Base-by-base conservation (phyloP, 2,888 invertebrate species). In the Diplazon laetatorius region DNA sequence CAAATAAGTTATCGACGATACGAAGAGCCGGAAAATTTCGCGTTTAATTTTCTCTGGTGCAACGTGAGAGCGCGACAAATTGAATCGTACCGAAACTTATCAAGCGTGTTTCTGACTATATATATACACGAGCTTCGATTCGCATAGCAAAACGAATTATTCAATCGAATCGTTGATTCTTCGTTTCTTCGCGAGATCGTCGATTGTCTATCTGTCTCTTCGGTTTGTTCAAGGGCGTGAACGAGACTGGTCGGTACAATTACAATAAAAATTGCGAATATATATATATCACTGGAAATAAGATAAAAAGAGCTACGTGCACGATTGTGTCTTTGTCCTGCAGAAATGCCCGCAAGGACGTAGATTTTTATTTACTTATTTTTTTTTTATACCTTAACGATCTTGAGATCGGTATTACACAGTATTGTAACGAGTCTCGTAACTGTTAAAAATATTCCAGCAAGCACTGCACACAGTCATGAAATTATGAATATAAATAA, bases 141-240 rank as follows among this genome's bases (percentile, higher is more conserved):
- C 75, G 48, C 74, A 71, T 52, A 71, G 66, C 70, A 66, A 68
- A 66, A 71, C 70, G 60, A n/a, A 75, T 78, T 78, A 52, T 66
- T 71, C 66, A 55, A 55, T 70, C 52, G 62, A 66, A 39, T 60
- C 52, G 59, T 60, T 71, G 70, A 77, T 70, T 70, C 44, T 55
- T 22, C 62, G 25, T 65, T 55, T 63, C 48, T 37, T 62, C 46
- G 35, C n/a, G n/a, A n/a, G n/a, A n/a, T n/a, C n/a, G 37, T 50
- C 62, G 50, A 57, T 69, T 73, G 35, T 70, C 69, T 70, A 57
- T 30, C 55, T 12, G 55, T 9, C 20, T 14, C 22, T 35, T n/a
- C n/a, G 25, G 52, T 59, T 74, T 62, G 60, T 30, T 62, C 83
- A 83, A 85, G 86, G 85, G 83, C 82, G 66, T 35, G 52, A 50